Evolutionary conservation across 2,113 vertebrate species (phyloP).

Genomic region (Athene noctua): DNA sequence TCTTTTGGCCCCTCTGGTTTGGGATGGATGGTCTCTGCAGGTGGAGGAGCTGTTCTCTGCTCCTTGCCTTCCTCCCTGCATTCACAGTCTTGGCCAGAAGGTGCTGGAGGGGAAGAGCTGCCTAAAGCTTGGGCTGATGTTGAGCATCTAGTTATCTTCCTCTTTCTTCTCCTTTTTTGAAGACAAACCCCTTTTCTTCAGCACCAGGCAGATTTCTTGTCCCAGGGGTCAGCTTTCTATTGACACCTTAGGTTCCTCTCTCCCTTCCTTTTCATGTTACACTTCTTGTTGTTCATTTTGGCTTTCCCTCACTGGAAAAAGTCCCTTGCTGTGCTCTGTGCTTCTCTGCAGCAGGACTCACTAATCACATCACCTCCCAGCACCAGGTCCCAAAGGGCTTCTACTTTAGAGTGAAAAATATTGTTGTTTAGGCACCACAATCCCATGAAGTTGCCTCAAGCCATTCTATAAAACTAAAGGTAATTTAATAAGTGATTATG

Average conservation of each 20-base stretch:
- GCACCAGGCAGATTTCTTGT: not conserved
- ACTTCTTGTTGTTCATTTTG: not conserved
- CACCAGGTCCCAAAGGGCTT: not conserved
- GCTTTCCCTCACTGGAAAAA: not conserved
- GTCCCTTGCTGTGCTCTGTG: not conserved
- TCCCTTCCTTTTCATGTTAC: not conserved
- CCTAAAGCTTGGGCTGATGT: not conserved
- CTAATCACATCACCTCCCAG: not conserved
- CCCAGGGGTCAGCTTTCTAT: not conserved
- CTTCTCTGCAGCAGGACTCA: not conserved
- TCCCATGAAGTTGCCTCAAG: not conserved
- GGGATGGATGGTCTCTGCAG: not conserved
- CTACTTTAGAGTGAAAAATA: not conserved
- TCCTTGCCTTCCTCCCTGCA: not conserved
- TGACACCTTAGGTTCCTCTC: not conserved
- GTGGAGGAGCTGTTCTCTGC: not conserved
- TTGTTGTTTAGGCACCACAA: not conserved
- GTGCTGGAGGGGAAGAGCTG: not conserved
- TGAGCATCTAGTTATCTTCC: not conserved
- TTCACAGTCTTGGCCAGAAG: not conserved
- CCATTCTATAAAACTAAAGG: not conserved
- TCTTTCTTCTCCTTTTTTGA: not conserved
- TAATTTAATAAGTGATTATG: slow-evolving; percentile 31
- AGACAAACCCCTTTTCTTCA: not conserved
- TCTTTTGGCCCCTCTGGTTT: not conserved